phyloP scores from a whole-genome alignment of 2,113 vertebrate genomes.

The Lates calcarifer region DNA sequence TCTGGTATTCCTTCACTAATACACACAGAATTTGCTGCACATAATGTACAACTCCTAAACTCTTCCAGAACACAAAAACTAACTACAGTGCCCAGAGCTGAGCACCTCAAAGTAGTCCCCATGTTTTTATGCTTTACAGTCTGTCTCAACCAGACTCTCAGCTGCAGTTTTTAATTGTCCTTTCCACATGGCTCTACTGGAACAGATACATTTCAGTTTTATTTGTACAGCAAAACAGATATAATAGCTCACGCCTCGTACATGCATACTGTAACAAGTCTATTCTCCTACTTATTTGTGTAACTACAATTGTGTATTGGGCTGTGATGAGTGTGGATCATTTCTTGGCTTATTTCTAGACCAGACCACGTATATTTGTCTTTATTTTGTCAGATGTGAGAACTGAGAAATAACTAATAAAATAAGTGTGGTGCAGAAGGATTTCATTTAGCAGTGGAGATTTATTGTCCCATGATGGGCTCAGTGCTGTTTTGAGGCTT shows the following conservation, averaged over 20 bases:
- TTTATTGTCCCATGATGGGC: constrained; percentile 19
- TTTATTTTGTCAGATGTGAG: constrained; percentile 19
- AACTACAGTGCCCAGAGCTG: too few species aligned
- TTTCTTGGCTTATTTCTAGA: neutral
- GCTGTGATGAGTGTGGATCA: neutral
- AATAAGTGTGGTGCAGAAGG: neutral
- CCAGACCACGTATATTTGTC: neutral
- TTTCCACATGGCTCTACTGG: too few species aligned
- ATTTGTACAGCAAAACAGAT: neutral
- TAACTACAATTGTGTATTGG: neutral
- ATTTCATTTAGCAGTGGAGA: constrained; percentile 5
- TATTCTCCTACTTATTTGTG: too few species aligned
- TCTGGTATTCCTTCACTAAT: too few species aligned
- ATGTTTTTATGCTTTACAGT: too few species aligned
- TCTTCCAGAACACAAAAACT: too few species aligned
- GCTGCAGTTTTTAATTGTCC: too few species aligned
- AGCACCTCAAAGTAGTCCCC: too few species aligned
- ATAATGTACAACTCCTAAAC: too few species aligned
- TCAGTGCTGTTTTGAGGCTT: constrained; percentile 43
- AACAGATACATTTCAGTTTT: neutral
- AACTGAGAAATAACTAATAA: neutral
- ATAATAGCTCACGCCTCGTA: neutral
- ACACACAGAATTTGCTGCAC: too few species aligned
- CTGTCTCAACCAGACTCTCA: too few species aligned
- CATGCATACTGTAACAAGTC: too few species aligned